Base-by-base conservation (phyloP, 2,797 vertebrate genomes). In the Lophotriccus pileatus region DNA sequence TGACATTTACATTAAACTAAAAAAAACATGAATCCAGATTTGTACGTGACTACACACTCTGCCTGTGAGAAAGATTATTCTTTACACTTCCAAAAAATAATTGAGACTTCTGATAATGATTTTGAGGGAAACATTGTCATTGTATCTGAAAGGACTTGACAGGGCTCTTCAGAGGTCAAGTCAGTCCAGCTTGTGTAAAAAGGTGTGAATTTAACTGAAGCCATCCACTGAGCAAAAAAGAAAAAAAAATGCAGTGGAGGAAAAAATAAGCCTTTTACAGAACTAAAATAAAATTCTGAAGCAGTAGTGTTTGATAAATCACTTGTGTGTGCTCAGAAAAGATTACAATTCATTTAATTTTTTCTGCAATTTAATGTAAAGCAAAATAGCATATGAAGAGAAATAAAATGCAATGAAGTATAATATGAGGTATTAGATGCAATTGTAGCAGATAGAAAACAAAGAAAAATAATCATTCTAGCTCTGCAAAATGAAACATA, bases 181-280 rank as follows among this genome's bases (percentile, higher is more conserved):
- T 64, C 49, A 66, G 34, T 64, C 22, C 37, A 68, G 14, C 9
- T 68, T 81, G 24, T 64, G 1, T 52, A 22, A 59, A 74, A 93
- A 39, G 19, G 5, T 52, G 28, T 9, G 34, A 81, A 64, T 68
- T 78, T 53, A 64, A 72, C 27, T 66, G 46, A 55, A 73, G 7
- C 3, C 22, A 46, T 46, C 7, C 19, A 58, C 4, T 52, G 6
- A 62, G 5, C 7, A 76, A 44, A 64, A 10, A 0, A 2, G 1
- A 7, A 20, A 60, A 59, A 59, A 58, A 74, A 18, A n/a, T 2
- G 2, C 15, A 73, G 5, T 58, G 9, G 28, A 18, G 17, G 11
- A 64, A 69, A 72, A 82, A 37, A 3, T 28, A 41, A 34, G 41
- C 13, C 19, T 73, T 79, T 85, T 76, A 46, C 23, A 37, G 12